Conservation (phyloP, 2,797 vertebrate genomes). For the Ciconia nigra region DNA sequence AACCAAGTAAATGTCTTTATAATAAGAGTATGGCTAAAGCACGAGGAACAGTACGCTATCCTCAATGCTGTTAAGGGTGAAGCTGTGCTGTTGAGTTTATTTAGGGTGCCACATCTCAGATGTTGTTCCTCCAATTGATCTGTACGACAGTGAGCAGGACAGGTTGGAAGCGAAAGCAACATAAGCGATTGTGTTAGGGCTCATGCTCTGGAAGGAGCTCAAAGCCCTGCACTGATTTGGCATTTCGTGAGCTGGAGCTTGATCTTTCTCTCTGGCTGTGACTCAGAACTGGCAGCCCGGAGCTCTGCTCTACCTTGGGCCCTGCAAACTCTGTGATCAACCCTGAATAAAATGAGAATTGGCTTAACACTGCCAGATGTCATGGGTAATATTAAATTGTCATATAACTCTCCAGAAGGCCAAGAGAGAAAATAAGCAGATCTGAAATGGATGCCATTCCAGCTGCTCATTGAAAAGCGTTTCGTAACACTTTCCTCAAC, state of each 20-base stretch:
- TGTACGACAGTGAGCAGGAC: background rate
- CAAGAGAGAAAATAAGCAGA: slow-evolving; percentile 1
- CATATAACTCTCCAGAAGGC: background rate
- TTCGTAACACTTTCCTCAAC: slow-evolving; percentile 11
- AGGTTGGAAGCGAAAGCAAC: background rate
- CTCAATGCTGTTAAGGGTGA: background rate
- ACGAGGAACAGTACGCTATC: background rate
- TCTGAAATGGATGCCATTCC: slow-evolving; percentile 21
- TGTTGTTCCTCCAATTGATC: background rate
- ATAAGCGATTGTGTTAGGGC: rapidly evolving
- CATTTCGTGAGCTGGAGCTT: background rate
- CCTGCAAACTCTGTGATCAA: background rate
- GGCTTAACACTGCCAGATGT: background rate
- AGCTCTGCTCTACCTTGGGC: background rate
- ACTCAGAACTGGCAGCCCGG: background rate
- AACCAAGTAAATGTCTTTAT: background rate
- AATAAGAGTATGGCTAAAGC: background rate
- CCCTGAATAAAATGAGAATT: background rate
- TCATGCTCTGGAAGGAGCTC: background rate
- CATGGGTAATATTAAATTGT: background rate
- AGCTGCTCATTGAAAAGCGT: background rate
- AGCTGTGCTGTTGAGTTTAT: background rate
- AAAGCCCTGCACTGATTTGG: background rate
- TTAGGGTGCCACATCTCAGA: background rate
- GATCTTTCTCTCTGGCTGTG: background rate